Evolutionary conservation across 2,113 vertebrate genomes (phyloP).

Genomic region (Saccopteryx bilineata): DNA sequence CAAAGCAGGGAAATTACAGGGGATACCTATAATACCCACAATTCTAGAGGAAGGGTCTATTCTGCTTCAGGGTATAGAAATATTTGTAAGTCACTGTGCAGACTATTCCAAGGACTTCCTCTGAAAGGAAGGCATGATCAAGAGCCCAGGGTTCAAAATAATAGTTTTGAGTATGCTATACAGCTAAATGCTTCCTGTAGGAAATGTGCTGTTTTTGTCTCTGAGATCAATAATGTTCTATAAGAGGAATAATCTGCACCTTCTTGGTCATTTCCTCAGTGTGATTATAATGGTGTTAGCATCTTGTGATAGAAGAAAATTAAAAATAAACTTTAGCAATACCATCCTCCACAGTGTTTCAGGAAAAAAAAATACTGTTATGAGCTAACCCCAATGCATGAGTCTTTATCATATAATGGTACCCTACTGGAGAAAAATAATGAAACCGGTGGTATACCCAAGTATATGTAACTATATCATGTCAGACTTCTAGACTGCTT

Average conservation of each 20-base stretch:
- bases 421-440: not conserved
- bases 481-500: not conserved
- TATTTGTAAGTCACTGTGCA: not conserved
- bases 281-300: not conserved
- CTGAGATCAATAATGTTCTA: not conserved
- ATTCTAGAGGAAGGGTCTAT: not conserved
- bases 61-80: not conserved
- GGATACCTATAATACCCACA: not conserved
- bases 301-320: not conserved
- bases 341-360: not conserved
- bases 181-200: not conserved
- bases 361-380: not conserved
- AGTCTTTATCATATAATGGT: not conserved
- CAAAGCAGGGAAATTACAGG: not conserved
- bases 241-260: not conserved
- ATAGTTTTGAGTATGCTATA: not conserved
- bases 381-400: not conserved
- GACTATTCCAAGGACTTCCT: not conserved
- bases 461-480: not conserved
- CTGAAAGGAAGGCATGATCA: slow-evolving; percentile 30
- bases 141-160: not conserved
- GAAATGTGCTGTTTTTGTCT: not conserved
- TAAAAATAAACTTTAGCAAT: not conserved
- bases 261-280: not conserved
- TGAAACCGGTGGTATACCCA: not conserved